Base-by-base conservation (phyloP, 2,888 invertebrate species). In the Sycophila texana region DNA sequence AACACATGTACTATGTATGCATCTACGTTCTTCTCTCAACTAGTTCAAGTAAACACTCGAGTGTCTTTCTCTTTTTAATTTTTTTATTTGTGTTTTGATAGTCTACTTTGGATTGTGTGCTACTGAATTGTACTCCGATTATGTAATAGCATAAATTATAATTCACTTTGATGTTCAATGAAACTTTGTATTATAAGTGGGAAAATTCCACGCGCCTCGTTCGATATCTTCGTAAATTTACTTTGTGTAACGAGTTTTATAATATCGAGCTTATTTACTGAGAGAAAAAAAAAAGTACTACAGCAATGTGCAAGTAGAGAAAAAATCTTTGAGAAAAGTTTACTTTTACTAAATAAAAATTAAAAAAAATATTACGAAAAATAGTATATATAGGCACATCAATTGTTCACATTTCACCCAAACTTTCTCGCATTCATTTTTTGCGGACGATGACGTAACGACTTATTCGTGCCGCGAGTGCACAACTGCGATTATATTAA, bases 11-110 rank as follows among this genome's bases (percentile, higher is more conserved):
- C 26, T 3, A 3, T 61, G 55, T 61, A 4, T 10, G 55, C 2
- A 30, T 4, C 20, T 4, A 30, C 49, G 22, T 51, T 66, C 71
- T 58, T 30, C 53, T 26, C 51, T 12, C 60, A 74, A 74, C 74
- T 74, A 74, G 63, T 74, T 70, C 58, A 68, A 74, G 63, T 74
- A 79, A 74, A 79, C 63, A 74, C 57, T 79, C 63, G 4, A 14
- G 49, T 18, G 67, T 26, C 53, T 74, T 18, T 57, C 20, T 49
- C 58, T 47, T 22, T 60, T 22, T 39, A 55, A 22, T 47, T 61
- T 47, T 60, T 30, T 26, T 57, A n/a, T 53, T 70, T 70, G 18
- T 58, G 58, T 26, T 66, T 49, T 49, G 47, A 55, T 53, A 57
- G 13, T 22, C 10, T 2, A 26, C 66, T 18, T 49, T 61, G n/a